phyloP scores from a whole-genome alignment of 1,140 invertebrate genomes.

The Eurosta solidaginis region DNA sequence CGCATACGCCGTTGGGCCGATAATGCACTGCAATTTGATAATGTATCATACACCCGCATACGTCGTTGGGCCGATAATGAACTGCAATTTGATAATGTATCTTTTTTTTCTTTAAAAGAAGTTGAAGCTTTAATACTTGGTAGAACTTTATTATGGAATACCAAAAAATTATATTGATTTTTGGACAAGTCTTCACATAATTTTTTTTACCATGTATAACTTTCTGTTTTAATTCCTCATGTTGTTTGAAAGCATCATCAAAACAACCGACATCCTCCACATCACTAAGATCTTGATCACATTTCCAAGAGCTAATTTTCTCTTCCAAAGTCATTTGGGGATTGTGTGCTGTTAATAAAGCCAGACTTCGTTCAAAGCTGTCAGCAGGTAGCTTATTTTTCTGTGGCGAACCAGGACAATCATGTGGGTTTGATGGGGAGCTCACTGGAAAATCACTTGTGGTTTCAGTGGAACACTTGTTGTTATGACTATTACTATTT shows the following conservation, averaged over 20 bases:
- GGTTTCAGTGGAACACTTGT: slow-evolving; percentile 33
- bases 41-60: too few relatives aligned
- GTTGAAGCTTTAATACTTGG: background rate
- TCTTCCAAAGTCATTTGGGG: slow-evolving; percentile 50
- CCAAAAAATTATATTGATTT: slow-evolving; percentile 37
- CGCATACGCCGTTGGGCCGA: too few relatives aligned
- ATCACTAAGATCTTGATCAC: slow-evolving; percentile 39
- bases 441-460: slow-evolving; percentile 35
- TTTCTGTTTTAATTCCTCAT: slow-evolving; percentile 34
- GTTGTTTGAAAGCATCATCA: slow-evolving; percentile 42
- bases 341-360: slow-evolving; percentile 45
- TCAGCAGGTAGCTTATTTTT: slow-evolving; percentile 52
- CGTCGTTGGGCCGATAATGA: background rate
- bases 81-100: background rate
- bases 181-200: background rate
- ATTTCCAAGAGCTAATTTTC: slow-evolving; percentile 47
- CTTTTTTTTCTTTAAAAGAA: background rate
- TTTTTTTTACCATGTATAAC: background rate
- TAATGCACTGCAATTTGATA: too few relatives aligned
- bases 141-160: slow-evolving; percentile 42
- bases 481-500: background rate
- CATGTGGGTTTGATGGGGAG: slow-evolving; percentile 29
- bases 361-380: slow-evolving; percentile 46
- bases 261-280: slow-evolving; percentile 55
- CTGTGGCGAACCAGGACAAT: slow-evolving; percentile 35